A percentile compares a stretch with the other conserved stretches of the same genome.
These are phyloP conservation scores for Sinhomidia bicolor DNA, from an alignment of 2,888 invertebrate genomes.

Conservation along the genomic window DNA sequence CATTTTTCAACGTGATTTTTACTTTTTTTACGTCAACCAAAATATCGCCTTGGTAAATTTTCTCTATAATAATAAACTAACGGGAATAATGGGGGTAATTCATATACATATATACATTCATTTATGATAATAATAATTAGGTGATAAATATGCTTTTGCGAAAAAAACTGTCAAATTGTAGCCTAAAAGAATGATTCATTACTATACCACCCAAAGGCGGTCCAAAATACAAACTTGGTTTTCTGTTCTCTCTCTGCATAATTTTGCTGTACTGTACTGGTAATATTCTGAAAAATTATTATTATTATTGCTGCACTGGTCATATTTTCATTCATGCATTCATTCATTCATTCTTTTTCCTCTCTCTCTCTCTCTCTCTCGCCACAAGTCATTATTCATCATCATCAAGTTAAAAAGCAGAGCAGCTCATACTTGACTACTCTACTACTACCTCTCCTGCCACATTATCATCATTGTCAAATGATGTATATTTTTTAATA, in stretches of 20 bases:
- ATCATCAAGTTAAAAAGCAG: slow-evolving; percentile 26
- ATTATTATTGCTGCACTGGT: no score
- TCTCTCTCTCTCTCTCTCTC: not conserved
- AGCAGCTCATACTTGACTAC: no score
- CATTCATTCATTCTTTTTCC: slow-evolving; percentile 26
- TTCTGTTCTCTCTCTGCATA: not conserved
- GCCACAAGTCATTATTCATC: slow-evolving; percentile 44
- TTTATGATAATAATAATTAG: slow-evolving; percentile 62
- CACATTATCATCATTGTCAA: slow-evolving; percentile 50
- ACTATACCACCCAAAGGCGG: slow-evolving; percentile 57
- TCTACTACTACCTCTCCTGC: no score
- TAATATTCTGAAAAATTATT: no score
- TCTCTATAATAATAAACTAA: not conserved
- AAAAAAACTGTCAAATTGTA: slow-evolving; percentile 63
- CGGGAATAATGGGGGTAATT: slow-evolving; percentile 33
- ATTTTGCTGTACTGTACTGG: not conserved
- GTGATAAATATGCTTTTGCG: slow-evolving; percentile 66
- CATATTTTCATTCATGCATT: not conserved
- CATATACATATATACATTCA: no score
- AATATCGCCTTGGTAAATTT: not conserved
- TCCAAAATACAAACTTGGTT: not conserved
- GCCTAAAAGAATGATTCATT: slow-evolving; percentile 58
- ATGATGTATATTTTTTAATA: slow-evolving; percentile 52
- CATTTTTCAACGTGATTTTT: slow-evolving; percentile 26
- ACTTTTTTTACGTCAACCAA: not conserved